Percentiles rank a stretch among this genome's conserved stretches.
Conservation (phyloP, 2,888 invertebrate genomes). For the Allophyes oxyacanthae region DNA sequence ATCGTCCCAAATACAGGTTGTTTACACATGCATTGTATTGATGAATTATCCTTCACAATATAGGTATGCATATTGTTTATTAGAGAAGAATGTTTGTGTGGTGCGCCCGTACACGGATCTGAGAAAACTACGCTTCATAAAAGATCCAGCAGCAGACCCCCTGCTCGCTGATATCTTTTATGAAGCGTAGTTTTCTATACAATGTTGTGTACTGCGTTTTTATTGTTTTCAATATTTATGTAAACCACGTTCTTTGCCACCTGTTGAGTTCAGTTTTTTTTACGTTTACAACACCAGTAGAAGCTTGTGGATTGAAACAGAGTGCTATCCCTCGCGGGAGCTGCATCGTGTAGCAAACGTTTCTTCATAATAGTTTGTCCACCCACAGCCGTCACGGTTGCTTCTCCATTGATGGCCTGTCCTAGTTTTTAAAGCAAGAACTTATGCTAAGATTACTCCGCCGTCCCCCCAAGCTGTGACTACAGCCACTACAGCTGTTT, state of each 20-base stretch:
- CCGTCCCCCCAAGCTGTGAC: constrained; percentile 60
- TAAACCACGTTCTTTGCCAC: constrained; percentile 16
- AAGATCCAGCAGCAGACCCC: too few relatives aligned
- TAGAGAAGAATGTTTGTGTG: constrained; percentile 45
- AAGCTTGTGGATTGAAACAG: constrained; percentile 1
- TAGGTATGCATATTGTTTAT: constrained; percentile 57
- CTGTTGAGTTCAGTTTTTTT: constrained; percentile 18
- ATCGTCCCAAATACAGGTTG: constrained; percentile 84
- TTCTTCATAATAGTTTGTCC: constrained; percentile 47
- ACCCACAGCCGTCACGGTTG: constrained; percentile 51
- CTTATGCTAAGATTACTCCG: constrained; percentile 66
- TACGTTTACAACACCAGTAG: constrained; percentile 2
- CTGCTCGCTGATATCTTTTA: constrained; percentile 20
- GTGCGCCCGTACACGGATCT: constrained; percentile 30
- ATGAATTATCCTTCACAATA: constrained; percentile 67
- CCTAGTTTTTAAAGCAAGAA: constrained; percentile 65
- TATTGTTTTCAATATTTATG: constrained; percentile 9
- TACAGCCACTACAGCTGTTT: constrained; percentile 72
- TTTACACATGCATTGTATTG: constrained; percentile 73
- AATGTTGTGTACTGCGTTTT: constrained; percentile 7
- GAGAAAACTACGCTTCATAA: too few relatives aligned
- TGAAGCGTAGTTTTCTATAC: constrained; percentile 35
- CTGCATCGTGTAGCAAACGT: too few relatives aligned
- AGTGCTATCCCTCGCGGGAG: neutral
- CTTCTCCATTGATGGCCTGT: constrained; percentile 57